Base-by-base conservation (phyloP, 2,888 invertebrate species). In the Pachycephus smyrnensis region DNA sequence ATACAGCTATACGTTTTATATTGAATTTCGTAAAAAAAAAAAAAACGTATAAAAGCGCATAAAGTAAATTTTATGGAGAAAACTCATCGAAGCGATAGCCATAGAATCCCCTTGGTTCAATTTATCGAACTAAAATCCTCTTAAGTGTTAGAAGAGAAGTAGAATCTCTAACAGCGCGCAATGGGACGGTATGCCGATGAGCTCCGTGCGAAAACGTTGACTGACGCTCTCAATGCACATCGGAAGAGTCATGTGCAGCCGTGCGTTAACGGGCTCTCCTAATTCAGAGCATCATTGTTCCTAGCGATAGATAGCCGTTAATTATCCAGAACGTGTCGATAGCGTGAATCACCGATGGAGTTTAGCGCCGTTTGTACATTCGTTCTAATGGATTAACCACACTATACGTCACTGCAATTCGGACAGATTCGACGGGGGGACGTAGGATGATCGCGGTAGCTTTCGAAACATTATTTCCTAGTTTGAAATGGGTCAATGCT, bases 251-350 rank as follows among this genome's bases (percentile, higher is more conserved):
- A 33, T 9, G 71, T 32, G 71, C 31, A 71, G 9, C 71, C 71
- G 32, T 15, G 31, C 77, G 40, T 74, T 78, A 81, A 82, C 71
- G 71, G 55, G 55, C 9, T 23, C 71, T 85, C 78, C 81, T 82
- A 84, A 86, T 81, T 82, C 76, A 55, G 80, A 79, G 80, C 80
- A 75, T 82, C 82, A 82, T 82, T 83, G 81, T 83, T 83, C 80
- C 80, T 81, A 81, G 82, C 81, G 79, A 85, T 82, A 76, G 81
- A 82, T 76, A 81, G 75, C 80, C 76, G 79, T 73, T 80, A 82
- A 82, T 84, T 86, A 85, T 84, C 79, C 80, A 77, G 81, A 79
- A 83, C 71, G 75, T 81, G 81, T 82, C 84, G 81, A 83, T 81
- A 76, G 81, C 69, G 32, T 40, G 77, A 78, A 79, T 71, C 77